These are phyloP conservation scores for Actinopyga echinites DNA, from an alignment of 53 echinoderm and acorn worm species.

Conservation along the genomic window DNA sequence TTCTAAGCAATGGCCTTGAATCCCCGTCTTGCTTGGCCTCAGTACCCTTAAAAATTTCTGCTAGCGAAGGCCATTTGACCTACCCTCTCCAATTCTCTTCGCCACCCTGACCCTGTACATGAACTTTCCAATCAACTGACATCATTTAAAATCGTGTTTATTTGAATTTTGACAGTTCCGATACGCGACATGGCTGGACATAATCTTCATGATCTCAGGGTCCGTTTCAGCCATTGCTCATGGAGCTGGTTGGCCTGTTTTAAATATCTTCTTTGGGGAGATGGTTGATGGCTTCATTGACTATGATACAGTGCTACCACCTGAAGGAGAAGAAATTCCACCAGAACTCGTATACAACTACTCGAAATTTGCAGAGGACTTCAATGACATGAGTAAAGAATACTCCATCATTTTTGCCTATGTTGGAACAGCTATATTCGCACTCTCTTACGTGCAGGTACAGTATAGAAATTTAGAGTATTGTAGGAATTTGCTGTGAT, in stretches of 20 bases:
- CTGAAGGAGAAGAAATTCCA: background rate
- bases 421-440: conserved; percentile 64
- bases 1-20: too few species aligned
- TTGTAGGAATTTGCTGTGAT: too few species aligned
- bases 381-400: conserved; percentile 48
- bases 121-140: too few species aligned
- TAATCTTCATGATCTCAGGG: conserved; percentile 64
- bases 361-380: conserved; percentile 9
- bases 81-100: too few species aligned
- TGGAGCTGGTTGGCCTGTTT: conserved; percentile 77
- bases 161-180: conserved; percentile 62
- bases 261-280: conserved; percentile 76
- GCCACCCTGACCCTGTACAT: too few species aligned
- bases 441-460: conserved; percentile 64
- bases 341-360: background rate
- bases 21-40: too few species aligned
- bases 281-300: conserved; percentile 67
- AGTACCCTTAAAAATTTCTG: too few species aligned
- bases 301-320: conserved; percentile 36
- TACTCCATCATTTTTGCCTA: conserved; percentile 71
- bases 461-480: too few species aligned
- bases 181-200: conserved; percentile 62
- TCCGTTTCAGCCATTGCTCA: conserved; percentile 62
- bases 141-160: too few species aligned
- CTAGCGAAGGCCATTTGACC: too few species aligned